Conservation (phyloP, 2,113 vertebrate genomes). For the Percopsis transmontana region DNA sequence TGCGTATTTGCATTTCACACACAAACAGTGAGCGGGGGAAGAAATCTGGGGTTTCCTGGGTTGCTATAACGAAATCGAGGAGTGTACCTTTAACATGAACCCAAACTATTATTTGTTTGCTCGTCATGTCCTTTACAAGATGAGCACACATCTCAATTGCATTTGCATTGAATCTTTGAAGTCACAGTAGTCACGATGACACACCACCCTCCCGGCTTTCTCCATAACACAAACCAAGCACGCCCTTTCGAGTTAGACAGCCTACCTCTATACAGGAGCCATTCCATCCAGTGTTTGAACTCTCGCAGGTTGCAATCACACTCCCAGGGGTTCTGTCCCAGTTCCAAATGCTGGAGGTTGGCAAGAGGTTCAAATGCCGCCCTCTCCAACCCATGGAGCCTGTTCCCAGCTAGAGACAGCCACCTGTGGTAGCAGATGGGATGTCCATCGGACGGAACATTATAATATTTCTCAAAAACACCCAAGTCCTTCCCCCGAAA, state of each 20-base stretch:
- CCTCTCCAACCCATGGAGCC: slow-evolving; percentile 91
- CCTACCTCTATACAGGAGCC: slow-evolving; percentile 96
- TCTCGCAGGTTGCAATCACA: slow-evolving; percentile 96
- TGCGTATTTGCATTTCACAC: too few relatives aligned
- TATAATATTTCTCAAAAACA: too few relatives aligned
- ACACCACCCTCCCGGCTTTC: slow-evolving; percentile 14
- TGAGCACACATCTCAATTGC: too few relatives aligned
- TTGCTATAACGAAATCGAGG: too few relatives aligned
- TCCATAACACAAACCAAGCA: slow-evolving; percentile 13
- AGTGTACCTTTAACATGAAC: too few relatives aligned
- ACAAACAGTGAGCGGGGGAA: too few relatives aligned
- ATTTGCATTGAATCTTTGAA: too few relatives aligned
- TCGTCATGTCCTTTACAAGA: too few relatives aligned
- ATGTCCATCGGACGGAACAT: neutral
- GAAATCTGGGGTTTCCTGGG: too few relatives aligned
- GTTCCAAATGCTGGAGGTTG: slow-evolving; percentile 89
- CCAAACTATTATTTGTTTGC: too few relatives aligned
- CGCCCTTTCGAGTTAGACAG: neutral
- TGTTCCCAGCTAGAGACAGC: slow-evolving; percentile 91
- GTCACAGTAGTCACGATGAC: too few relatives aligned
- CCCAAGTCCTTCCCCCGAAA: too few relatives aligned
- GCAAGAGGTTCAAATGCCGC: slow-evolving; percentile 92
- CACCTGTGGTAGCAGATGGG: slow-evolving; percentile 60
- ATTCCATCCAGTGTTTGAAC: slow-evolving; percentile 99
- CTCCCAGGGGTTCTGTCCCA: slow-evolving; percentile 97